phyloP scores from a whole-genome alignment of 2,797 vertebrate genomes.

The Liparis tanakae region DNA sequence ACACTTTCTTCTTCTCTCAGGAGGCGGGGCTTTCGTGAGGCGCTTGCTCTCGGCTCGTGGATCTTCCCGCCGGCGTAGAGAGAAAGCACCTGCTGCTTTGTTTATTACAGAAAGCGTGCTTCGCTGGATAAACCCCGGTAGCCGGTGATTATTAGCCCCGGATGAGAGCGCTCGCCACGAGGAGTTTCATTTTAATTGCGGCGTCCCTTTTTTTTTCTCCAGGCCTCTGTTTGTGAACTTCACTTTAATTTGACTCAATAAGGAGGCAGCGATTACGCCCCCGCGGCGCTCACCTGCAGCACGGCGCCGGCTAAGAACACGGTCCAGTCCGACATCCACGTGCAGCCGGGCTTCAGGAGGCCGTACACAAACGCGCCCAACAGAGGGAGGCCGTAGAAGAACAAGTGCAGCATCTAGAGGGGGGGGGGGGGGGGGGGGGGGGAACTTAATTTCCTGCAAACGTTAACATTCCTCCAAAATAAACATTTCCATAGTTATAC shows the following conservation, averaged over 20 bases:
- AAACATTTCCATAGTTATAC: not conserved
- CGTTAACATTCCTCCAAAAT: too few species aligned
- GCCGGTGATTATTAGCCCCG: slow-evolving; percentile 33
- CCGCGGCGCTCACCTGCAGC: slow-evolving; percentile 83
- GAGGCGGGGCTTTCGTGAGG: slow-evolving; percentile 45
- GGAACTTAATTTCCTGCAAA: too few species aligned
- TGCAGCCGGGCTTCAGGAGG: slow-evolving; percentile 87
- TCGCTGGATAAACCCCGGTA: slow-evolving; percentile 29
- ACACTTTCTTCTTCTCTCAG: too few species aligned
- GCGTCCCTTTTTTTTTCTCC: slow-evolving; percentile 8
- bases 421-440: too few species aligned
- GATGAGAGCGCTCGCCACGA: slow-evolving; percentile 26
- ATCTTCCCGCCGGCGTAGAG: slow-evolving; percentile 29
- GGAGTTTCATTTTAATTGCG: slow-evolving; percentile 33
- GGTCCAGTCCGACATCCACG: slow-evolving; percentile 91
- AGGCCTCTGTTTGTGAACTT: slow-evolving; percentile 14
- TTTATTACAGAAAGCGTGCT: slow-evolving; percentile 42
- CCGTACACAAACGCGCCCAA: slow-evolving; percentile 84
- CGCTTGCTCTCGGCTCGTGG: slow-evolving; percentile 26
- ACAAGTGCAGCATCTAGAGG: slow-evolving; percentile 89
- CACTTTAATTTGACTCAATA: slow-evolving; percentile 32
- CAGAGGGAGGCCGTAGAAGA: slow-evolving; percentile 90
- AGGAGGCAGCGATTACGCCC: slow-evolving; percentile 7
- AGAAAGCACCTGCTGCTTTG: slow-evolving; percentile 25
- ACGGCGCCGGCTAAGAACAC: slow-evolving; percentile 88